phyloP scores from a whole-genome alignment of 2,888 invertebrate genomes.

The Poecilobothrus nobilitatus region DNA sequence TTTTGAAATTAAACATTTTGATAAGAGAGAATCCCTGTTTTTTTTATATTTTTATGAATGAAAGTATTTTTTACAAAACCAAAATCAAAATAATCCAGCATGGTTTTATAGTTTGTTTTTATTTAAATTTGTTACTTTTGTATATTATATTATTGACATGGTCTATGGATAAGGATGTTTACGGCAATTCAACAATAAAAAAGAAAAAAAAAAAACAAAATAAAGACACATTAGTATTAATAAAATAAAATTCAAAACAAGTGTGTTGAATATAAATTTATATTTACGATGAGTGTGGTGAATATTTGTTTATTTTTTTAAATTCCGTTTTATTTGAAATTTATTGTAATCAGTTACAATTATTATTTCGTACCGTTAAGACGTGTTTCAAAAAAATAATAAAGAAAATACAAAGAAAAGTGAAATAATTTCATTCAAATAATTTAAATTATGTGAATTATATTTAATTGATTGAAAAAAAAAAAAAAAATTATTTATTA shows the following conservation, averaged over 20 bases:
- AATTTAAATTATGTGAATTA: no score
- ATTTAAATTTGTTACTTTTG: background rate
- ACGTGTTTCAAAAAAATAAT: background rate
- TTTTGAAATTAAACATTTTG: background rate
- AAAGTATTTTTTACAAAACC: background rate
- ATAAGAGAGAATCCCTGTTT: background rate
- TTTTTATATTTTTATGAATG: constrained; percentile 1
- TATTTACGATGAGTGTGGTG: background rate
- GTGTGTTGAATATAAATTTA: background rate
- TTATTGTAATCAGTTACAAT: background rate
- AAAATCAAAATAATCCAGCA: background rate
- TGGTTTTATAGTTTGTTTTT: background rate
- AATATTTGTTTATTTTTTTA: background rate
- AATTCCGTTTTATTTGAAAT: constrained; percentile 1
- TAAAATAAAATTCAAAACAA: background rate
- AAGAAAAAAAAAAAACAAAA: background rate
- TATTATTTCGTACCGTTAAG: background rate
- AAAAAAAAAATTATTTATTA: no score
- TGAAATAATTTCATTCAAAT: no score
- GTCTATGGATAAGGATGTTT: no score
- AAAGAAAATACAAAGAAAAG: no score
- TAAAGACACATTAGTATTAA: background rate
- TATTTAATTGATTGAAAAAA: no score
- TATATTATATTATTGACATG: no score
- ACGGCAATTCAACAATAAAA: no score